A percentile compares a stretch with the other conserved stretches of the same genome.
phyloP scores from a whole-genome alignment of 2,888 invertebrate genomes.

The Lathronympha strigana region DNA sequence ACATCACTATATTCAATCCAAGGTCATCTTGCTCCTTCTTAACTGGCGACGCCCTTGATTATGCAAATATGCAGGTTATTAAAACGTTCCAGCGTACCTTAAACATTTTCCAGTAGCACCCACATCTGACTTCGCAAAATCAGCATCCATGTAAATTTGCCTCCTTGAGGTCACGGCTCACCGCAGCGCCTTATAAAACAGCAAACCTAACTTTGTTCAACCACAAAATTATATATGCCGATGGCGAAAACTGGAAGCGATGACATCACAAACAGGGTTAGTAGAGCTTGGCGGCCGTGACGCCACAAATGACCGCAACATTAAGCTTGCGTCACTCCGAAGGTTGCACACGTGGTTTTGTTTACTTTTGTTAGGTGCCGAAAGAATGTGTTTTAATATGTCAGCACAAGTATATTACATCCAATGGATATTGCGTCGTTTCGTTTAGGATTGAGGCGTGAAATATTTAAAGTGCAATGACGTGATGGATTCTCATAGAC shows the following conservation, averaged over 20 bases:
- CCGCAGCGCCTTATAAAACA: background rate
- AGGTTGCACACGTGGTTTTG: constrained; percentile 34
- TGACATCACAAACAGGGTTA: constrained; percentile 17
- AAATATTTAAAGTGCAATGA: too few relatives aligned
- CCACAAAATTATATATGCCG: constrained; percentile 23
- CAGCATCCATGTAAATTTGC: constrained; percentile 1
- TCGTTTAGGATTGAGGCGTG: too few relatives aligned
- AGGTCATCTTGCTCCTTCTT: too few relatives aligned
- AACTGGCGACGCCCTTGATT: too few relatives aligned
- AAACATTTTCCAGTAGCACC: background rate
- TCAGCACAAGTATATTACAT: too few relatives aligned
- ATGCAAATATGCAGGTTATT: too few relatives aligned
- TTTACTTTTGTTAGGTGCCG: constrained; percentile 11
- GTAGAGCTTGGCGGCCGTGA: constrained; percentile 12
- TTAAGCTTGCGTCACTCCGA: constrained; percentile 26
- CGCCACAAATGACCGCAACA: constrained; percentile 1
- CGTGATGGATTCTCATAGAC: too few relatives aligned
- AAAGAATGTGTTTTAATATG: constrained; percentile 8
- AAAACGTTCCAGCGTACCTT: too few relatives aligned
- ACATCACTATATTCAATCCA: too few relatives aligned
- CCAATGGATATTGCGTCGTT: too few relatives aligned
- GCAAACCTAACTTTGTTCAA: constrained; percentile 4
- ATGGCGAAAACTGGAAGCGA: constrained; percentile 21
- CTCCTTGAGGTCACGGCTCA: background rate
- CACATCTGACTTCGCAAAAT: background rate